These are phyloP conservation scores for Actinemys pallida DNA, from an alignment of 2,113 vertebrate genomes.

Conservation along the genomic window DNA sequence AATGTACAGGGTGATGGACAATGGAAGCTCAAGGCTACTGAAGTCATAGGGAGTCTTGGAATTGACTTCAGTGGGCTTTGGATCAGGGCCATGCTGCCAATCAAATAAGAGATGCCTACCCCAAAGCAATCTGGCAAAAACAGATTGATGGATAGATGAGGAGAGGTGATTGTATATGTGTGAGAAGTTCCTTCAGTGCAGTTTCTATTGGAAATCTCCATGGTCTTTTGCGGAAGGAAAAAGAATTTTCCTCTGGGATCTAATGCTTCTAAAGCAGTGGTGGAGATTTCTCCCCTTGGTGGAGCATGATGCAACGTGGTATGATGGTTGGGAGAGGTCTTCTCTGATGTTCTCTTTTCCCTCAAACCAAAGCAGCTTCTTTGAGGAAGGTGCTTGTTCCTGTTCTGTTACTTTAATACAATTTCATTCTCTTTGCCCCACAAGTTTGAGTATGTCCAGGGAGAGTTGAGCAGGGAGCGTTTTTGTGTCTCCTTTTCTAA, in stretches of 20 bases:
- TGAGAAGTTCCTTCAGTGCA: slow-evolving; percentile 51
- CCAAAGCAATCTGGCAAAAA: not conserved
- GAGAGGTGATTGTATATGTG: slow-evolving; percentile 69
- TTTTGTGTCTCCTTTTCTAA: not conserved
- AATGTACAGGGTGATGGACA: not conserved
- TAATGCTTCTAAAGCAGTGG: slow-evolving; percentile 40
- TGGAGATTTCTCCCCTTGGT: slow-evolving; percentile 19
- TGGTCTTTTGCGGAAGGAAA: slow-evolving; percentile 23
- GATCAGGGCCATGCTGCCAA: not conserved
- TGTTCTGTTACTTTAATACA: not conserved
- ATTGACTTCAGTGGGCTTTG: slow-evolving; percentile 11
- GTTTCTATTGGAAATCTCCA: not conserved
- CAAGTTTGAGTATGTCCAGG: not conserved
- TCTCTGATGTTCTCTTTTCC: slow-evolving; percentile 36
- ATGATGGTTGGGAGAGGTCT: slow-evolving; percentile 42
- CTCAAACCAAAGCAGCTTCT: not conserved
- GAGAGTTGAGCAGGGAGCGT: not conserved
- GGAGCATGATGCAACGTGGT: slow-evolving; percentile 41
- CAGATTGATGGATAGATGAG: slow-evolving; percentile 65
- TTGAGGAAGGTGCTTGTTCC: slow-evolving; percentile 39
- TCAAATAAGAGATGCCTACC: slow-evolving; percentile 62
- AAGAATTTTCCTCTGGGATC: not conserved
- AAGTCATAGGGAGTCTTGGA: slow-evolving; percentile 18
- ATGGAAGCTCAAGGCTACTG: slow-evolving; percentile 14
- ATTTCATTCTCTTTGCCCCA: not conserved